Evolutionary conservation across 2,888 invertebrate species (phyloP).

Genomic region (Archaeoteleia sp.): DNA sequence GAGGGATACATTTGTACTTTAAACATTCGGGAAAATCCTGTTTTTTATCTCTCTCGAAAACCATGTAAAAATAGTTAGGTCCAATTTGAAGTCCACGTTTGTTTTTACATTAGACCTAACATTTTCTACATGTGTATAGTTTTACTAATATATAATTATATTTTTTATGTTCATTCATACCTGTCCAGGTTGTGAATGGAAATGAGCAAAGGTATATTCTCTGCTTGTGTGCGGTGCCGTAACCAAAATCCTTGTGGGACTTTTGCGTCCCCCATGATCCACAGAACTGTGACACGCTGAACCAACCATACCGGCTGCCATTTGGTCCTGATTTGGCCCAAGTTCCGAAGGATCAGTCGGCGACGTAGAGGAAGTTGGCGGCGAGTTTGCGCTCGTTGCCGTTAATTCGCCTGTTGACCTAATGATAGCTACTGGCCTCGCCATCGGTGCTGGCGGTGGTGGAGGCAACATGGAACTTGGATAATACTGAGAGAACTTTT

Average conservation of each 20-base stretch:
- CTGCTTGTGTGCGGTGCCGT: slow-evolving; percentile 77
- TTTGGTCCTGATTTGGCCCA: slow-evolving; percentile 69
- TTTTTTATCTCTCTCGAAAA: too few relatives aligned
- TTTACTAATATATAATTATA: too few relatives aligned
- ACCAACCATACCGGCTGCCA: slow-evolving; percentile 69
- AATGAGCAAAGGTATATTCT: slow-evolving; percentile 93
- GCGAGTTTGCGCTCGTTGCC: slow-evolving; percentile 79
- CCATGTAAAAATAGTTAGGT: too few relatives aligned
- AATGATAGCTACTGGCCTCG: slow-evolving; percentile 96
- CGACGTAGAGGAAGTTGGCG: slow-evolving; percentile 78
- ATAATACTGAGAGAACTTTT: slow-evolving; percentile 86
- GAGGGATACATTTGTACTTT: too few relatives aligned
- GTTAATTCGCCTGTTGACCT: slow-evolving; percentile 86
- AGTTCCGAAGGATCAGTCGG: slow-evolving; percentile 71
- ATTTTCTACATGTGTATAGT: too few relatives aligned
- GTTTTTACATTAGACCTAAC: too few relatives aligned
- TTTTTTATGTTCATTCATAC: slow-evolving; percentile 63
- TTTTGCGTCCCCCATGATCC: slow-evolving; percentile 70
- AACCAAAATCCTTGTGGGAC: slow-evolving; percentile 74
- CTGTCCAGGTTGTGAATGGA: slow-evolving; percentile 93
- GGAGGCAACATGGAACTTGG: slow-evolving; percentile 95
- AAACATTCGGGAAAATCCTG: too few relatives aligned
- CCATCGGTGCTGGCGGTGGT: slow-evolving; percentile 96
- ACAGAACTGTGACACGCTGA: slow-evolving; percentile 71
- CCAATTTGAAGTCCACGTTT: too few relatives aligned